Base-by-base conservation (phyloP, 2,797 vertebrate species). In the Phrynocephalus forsythii region DNA sequence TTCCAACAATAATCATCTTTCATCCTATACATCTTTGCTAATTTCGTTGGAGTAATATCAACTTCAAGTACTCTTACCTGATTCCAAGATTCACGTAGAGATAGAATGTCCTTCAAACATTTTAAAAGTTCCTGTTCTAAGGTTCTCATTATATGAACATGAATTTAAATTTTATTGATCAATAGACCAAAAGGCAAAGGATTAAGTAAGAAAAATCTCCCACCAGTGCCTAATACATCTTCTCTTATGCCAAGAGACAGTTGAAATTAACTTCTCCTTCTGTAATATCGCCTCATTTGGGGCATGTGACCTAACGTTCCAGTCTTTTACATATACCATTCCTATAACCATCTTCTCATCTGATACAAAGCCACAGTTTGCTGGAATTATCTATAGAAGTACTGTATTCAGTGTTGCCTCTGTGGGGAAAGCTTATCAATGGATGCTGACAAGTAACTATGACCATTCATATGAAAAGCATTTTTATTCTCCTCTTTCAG, bases 401-500 rank as follows among this genome's bases (percentile, higher is more conserved):
- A 44, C 38, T 44, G 38, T 30, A 68, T 85, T 77, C 73, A 77
- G 26, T 26, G 7, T 44, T 30, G 20, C 5, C 22, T 38, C 63
- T 68, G 72, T 84, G 72, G 15, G 28, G 38, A 48, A 76, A 44
- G 10, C 9, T 2, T 56, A 83, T 15, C 30, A 75, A 20, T 63
- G 7, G 56, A 85, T 30, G 38, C 75, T 67, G n/a, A 33, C 26
- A 78, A 78, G 60, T 77, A 67, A 68, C 63, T 44, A 77, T 9
- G 52, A 30, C 18, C 38, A 50, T 78, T 44, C 18, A 52, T 30
- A 68, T 67, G 63, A 50, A 78, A 68, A 85, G n/a, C 76, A 66
- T 52, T 85, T 85, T 78, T 50, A 78, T 85, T 85, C 78, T 63
- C 44, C 63, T 68, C 30, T 26, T 3, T 78, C 63, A 50, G 73